phyloP scores from a whole-genome alignment of 2,797 vertebrate genomes.

The Pangasius macronema region DNA sequence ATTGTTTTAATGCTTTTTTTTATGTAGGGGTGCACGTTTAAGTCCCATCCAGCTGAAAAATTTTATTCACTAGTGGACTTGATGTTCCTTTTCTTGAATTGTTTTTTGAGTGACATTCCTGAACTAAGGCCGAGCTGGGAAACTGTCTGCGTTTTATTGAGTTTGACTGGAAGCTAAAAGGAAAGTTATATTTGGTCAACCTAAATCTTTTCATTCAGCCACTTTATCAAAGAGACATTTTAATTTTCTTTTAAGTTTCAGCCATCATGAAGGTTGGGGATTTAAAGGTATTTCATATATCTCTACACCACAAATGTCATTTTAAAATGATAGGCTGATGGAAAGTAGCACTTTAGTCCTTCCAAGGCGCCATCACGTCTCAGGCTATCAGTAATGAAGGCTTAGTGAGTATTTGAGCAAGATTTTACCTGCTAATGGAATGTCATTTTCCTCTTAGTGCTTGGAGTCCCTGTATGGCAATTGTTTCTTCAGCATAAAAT shows the following conservation, averaged over 20 bases:
- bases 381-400: background rate
- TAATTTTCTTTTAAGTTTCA: constrained; percentile 40
- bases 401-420: constrained; percentile 33
- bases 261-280: constrained; percentile 13
- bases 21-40: background rate
- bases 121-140: constrained; percentile 7
- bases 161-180: constrained; percentile 29
- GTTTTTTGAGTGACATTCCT: constrained; percentile 30
- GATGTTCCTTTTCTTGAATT: constrained; percentile 11
- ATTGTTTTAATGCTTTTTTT: background rate
- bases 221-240: constrained; percentile 20
- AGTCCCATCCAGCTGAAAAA: background rate
- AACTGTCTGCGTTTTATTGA: constrained; percentile 23
- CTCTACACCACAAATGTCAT: constrained; percentile 28
- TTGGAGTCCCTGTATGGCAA: constrained; percentile 55
- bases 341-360: constrained; percentile 25
- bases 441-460: constrained; percentile 47
- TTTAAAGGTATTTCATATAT: background rate
- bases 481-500: constrained; percentile 64
- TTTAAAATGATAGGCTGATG: constrained; percentile 16
- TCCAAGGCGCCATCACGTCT: background rate
- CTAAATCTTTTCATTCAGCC: constrained; percentile 34
- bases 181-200: constrained; percentile 19
- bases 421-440: constrained; percentile 37
- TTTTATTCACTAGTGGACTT: background rate